Evolutionary conservation across 2,888 invertebrate species (phyloP).

Genomic region (Chirona hameri): DNA sequence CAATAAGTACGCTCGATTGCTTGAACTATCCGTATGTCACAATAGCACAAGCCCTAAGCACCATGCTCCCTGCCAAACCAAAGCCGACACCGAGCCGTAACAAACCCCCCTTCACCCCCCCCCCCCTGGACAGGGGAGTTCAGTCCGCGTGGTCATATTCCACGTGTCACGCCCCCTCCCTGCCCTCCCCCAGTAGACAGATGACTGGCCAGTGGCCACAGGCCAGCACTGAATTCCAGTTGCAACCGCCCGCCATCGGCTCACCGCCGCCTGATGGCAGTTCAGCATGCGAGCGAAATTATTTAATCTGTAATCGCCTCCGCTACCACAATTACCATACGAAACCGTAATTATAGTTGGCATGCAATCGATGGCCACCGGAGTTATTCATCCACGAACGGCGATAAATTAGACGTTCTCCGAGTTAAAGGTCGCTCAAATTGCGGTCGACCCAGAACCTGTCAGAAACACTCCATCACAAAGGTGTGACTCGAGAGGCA

Average conservation of each 20-base stretch:
- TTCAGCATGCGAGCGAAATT: background rate
- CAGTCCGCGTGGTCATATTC: too few relatives aligned
- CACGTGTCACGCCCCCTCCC: too few relatives aligned
- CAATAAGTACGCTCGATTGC: too few relatives aligned
- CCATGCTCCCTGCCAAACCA: too few relatives aligned
- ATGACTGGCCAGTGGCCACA: background rate
- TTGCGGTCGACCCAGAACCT: background rate
- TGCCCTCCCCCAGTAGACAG: background rate
- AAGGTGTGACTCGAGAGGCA: too few relatives aligned
- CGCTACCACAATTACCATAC: conserved; percentile 13
- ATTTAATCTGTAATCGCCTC: background rate
- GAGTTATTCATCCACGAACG: conserved; percentile 14
- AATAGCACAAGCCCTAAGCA: too few relatives aligned
- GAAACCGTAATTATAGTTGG: background rate
- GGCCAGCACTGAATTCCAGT: background rate
- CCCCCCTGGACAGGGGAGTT: too few relatives aligned
- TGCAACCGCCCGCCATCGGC: background rate
- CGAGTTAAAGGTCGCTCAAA: background rate
- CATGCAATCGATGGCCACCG: background rate
- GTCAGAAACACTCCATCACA: background rate
- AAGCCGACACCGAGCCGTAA: too few relatives aligned
- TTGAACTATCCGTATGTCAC: too few relatives aligned
- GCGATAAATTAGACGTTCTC: background rate
- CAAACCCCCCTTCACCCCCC: too few relatives aligned
- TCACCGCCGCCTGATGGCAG: background rate